These are phyloP conservation scores for Siniperca undulata DNA, from an alignment of 2,797 vertebrate species.

Conservation along the genomic window DNA sequence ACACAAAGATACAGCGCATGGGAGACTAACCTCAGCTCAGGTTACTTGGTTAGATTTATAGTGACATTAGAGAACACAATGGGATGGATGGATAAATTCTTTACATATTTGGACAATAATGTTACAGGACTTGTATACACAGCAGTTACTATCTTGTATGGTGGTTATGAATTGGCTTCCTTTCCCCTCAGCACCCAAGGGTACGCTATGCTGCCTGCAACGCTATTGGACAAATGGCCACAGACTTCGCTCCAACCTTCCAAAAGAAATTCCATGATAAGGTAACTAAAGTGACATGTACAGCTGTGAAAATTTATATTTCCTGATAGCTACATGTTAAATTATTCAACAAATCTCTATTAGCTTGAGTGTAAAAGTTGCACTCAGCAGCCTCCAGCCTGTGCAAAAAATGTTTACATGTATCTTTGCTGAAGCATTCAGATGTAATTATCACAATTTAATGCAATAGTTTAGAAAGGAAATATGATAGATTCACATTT, in stretches of 20 bases:
- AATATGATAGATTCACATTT: no score
- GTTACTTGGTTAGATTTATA: not conserved
- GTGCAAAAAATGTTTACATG: no score
- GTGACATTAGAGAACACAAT: not conserved
- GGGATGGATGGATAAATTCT: not conserved
- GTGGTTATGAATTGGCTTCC: not conserved
- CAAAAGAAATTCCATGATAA: constrained; percentile 99
- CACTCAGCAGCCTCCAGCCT: no score
- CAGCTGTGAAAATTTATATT: not conserved
- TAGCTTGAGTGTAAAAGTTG: no score
- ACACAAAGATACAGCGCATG: not conserved
- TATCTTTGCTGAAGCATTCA: no score
- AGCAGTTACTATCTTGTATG: not conserved
- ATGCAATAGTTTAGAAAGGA: not conserved
- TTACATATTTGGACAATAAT: not conserved
- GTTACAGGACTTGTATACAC: not conserved
- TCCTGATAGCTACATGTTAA: not conserved
- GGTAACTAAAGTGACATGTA: constrained; percentile 72
- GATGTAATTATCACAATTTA: not conserved
- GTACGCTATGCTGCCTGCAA: constrained; percentile 99
- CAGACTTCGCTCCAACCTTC: constrained; percentile 98
- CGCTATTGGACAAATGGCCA: constrained; percentile 98
- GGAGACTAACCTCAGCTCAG: not conserved
- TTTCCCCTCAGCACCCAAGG: constrained; percentile 90
- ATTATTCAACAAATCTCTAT: no score